phyloP scores from a whole-genome alignment of 1,140 invertebrate genomes.

The Drosophila athabasca region DNA sequence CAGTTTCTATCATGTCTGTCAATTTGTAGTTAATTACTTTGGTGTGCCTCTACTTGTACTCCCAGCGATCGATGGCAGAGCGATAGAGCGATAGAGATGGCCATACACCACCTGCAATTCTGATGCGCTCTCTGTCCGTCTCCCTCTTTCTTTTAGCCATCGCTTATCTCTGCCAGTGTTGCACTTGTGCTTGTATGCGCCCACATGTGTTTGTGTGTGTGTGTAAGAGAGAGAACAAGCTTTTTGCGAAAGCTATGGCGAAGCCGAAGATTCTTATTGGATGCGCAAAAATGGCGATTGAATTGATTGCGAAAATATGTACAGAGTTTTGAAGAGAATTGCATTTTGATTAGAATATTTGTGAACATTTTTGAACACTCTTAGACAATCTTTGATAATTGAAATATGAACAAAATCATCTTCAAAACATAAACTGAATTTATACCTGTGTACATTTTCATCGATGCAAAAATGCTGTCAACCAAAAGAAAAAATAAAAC shows the following conservation, averaged over 20 bases:
- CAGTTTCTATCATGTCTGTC: constrained; percentile 62
- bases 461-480: constrained; percentile 52
- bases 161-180: constrained; percentile 26
- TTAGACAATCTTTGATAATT: no score
- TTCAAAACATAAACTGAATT: constrained; percentile 4
- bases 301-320: constrained; percentile 28
- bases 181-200: constrained; percentile 52
- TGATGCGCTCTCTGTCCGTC: constrained; percentile 13
- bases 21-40: constrained; percentile 76
- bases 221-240: constrained; percentile 29
- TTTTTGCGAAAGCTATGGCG: constrained; percentile 18
- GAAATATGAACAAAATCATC: not conserved
- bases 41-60: constrained; percentile 12
- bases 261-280: constrained; percentile 46
- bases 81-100: constrained; percentile 10
- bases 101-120: constrained; percentile 29
- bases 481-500: constrained; percentile 35
- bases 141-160: not conserved
- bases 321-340: not conserved
- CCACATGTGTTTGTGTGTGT: not conserved
- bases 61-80: constrained; percentile 11
- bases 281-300: constrained; percentile 75
- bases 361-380: no score
- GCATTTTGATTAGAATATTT: no score
- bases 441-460: constrained; percentile 35